phyloP scores from a whole-genome alignment of 2,113 vertebrate species.

The Cheirogaleus medius region DNA sequence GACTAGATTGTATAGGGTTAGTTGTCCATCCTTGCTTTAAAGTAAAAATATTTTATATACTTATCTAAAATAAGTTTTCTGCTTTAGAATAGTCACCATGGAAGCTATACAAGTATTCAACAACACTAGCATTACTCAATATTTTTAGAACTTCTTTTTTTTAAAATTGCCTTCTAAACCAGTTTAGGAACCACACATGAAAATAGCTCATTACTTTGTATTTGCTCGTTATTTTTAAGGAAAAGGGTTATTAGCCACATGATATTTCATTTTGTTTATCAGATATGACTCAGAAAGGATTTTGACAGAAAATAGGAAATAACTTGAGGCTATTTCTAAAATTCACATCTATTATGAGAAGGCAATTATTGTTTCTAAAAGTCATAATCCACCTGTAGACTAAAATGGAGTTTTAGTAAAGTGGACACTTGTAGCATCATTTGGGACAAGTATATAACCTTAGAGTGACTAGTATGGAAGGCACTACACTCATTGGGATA shows the following conservation, averaged over 20 bases:
- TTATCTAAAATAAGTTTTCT: background rate
- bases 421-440: conserved; percentile 13
- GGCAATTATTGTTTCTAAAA: conserved; percentile 46
- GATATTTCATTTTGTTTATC: conserved; percentile 19
- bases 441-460: conserved; percentile 19
- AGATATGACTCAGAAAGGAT: conserved; percentile 52
- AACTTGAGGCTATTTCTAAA: conserved; percentile 51
- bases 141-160: conserved; percentile 36
- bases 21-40: conserved; percentile 34
- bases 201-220: conserved; percentile 46
- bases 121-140: conserved; percentile 45
- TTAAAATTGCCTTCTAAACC: background rate
- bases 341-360: conserved; percentile 26
- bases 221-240: conserved; percentile 50
- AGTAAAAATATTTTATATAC: conserved; percentile 8
- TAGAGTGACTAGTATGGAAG: background rate
- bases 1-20: background rate
- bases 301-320: conserved; percentile 57
- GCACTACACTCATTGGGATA: background rate
- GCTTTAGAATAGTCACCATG: background rate
- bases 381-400: background rate
- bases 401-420: conserved; percentile 52
- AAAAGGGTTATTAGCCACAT: background rate
- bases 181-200: conserved; percentile 8
- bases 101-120: background rate